phyloP scores from a whole-genome alignment of 2,797 vertebrate genomes.

The Otolemur crassicaudatus region DNA sequence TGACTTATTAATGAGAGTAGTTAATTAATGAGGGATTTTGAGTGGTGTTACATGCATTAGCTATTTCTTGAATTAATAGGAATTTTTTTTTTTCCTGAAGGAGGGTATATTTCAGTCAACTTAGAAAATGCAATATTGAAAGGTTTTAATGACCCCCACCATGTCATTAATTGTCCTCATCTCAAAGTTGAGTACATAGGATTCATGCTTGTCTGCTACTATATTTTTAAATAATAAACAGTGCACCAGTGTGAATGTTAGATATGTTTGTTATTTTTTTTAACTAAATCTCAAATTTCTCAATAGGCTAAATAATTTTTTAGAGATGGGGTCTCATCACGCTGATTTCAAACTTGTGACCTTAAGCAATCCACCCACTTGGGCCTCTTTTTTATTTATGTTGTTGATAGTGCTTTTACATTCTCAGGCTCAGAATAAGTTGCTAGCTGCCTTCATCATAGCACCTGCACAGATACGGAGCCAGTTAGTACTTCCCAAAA shows the following conservation, averaged over 20 bases:
- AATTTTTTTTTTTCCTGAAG: background rate
- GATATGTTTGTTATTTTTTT: background rate
- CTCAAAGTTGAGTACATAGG: no score
- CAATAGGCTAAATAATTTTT: background rate
- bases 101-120: background rate
- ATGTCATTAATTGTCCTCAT: no score
- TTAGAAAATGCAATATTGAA: background rate
- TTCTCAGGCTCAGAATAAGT: background rate
- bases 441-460: background rate
- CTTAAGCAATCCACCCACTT: no score
- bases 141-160: background rate
- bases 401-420: background rate
- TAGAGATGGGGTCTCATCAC: background rate
- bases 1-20: background rate
- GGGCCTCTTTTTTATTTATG: background rate
- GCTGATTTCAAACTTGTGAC: no score
- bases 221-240: background rate
- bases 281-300: background rate
- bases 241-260: background rate
- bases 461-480: background rate
- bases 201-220: background rate
- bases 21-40: background rate
- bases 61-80: slow-evolving; percentile 21
- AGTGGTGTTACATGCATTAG: background rate
- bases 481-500: background rate